Base-by-base conservation (phyloP, 1,140 invertebrate genomes). In the Heliothis subflexa region DNA sequence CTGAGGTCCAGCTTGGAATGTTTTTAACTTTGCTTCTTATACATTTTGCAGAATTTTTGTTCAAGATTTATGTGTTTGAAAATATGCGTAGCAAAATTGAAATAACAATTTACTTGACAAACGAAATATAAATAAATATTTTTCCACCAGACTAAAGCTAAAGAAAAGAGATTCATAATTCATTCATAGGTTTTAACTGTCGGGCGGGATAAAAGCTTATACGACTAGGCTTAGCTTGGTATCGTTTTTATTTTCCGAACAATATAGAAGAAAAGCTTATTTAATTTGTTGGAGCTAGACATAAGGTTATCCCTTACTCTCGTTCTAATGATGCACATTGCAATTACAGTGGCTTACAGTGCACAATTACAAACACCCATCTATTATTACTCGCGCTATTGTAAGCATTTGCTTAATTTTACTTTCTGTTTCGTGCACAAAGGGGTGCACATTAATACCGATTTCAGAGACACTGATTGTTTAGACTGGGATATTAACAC, bases 241-340 rank as follows among this genome's bases (percentile, higher is more conserved):
- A 40, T 16, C 33, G 10, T 45, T 59, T 25, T 61, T 73, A 73
- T 73, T 73, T 59, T 57, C 40, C 55, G 4, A 61, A 73, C 70
- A 12, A 59, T 73, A 40, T 73, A 59, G 54, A 57, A 73, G 21
- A 73, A 70, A 40, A 61, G 49, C 50, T 59, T 54, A 33, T 0
- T 72, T 45, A 57, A 55, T 72, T 45, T 59, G 40, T 59, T 4
- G 25, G 18, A 73, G 54, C n/a, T 16, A 45, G 13, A 57, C 21
- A 33, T 28, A 47, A 59, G 33, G 14, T 49, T 2, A 7, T 73
- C 55, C 49, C 40, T 49, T 47, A 47, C 54, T 25, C 59, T 66
- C 33, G 78, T 78, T 79, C 84, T 87, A 87, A 87, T 87, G 86
- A 85, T 81, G 81, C 84, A 83, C 80, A 80, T 78, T 84, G 84